A percentile compares a stretch with the other conserved stretches of the same genome.
These are phyloP conservation scores for Mythimna impura DNA, from an alignment of 2,888 invertebrate genomes.

Conservation along the genomic window DNA sequence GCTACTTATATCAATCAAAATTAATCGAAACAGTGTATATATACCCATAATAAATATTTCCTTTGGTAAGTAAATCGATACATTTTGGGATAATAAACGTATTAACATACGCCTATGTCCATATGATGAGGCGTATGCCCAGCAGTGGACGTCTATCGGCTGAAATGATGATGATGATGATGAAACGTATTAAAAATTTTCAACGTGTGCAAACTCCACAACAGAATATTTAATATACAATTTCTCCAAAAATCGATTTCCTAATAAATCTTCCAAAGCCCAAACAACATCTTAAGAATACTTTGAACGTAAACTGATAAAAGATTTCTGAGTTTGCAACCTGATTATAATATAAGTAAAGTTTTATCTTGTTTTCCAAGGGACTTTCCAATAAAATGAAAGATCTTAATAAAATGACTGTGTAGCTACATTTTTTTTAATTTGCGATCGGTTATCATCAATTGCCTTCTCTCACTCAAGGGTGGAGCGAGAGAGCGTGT, in stretches of 20 bases:
- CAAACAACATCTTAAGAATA: constrained; percentile 34
- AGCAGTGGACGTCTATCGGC: no score
- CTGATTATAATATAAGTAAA: constrained; percentile 37
- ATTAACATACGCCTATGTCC: no score
- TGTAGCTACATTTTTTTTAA: no score
- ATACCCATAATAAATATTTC: neutral
- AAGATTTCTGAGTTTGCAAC: constrained; percentile 34
- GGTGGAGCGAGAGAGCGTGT: no score
- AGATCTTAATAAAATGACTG: neutral
- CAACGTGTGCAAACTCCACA: neutral
- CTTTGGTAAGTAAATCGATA: neutral
- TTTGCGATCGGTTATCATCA: no score
- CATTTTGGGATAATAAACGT: neutral
- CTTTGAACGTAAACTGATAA: constrained; percentile 41
- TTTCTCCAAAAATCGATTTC: constrained; percentile 4
- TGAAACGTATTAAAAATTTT: no score
- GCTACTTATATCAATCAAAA: no score
- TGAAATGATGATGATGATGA: no score
- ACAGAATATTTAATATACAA: neutral
- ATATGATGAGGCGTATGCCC: no score
- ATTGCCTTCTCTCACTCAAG: no score
- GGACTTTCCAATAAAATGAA: constrained; percentile 22
- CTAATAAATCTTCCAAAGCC: neutral
- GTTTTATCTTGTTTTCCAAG: constrained; percentile 28
- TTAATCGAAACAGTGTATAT: no score